phyloP scores from a whole-genome alignment of 2,797 vertebrate species.

The Gymnoscopelus braueri region DNA sequence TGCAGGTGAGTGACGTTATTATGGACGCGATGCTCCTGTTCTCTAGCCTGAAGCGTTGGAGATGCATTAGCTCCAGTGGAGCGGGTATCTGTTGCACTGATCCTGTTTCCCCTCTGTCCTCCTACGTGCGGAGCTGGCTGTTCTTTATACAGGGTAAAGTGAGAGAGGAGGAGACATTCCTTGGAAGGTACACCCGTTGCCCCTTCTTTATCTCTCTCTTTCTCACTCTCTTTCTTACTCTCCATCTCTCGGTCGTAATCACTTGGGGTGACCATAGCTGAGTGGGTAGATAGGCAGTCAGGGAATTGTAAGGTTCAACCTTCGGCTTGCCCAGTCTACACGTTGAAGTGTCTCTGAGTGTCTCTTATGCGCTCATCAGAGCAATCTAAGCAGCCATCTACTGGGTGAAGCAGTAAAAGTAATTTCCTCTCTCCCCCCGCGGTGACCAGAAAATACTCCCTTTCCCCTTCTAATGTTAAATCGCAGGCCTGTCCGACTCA shows the following conservation, averaged over 20 bases:
- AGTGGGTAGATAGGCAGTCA: too few species aligned
- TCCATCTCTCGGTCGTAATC: neutral
- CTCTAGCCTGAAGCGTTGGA: slow-evolving; percentile 12
- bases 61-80: slow-evolving; percentile 44
- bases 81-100: slow-evolving; percentile 21
- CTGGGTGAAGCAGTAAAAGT: too few species aligned
- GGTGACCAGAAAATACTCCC: too few species aligned
- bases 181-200: neutral
- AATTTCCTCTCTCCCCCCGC: too few species aligned
- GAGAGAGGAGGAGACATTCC: slow-evolving; percentile 19
- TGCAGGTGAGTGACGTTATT: slow-evolving; percentile 37
- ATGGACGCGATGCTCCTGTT: slow-evolving; percentile 19
- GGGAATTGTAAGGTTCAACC: too few species aligned
- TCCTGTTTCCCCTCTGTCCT: slow-evolving; percentile 15
- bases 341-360: too few species aligned
- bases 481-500: neutral
- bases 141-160: slow-evolving; percentile 1
- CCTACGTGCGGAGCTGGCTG: slow-evolving; percentile 7
- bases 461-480: neutral
- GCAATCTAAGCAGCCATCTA: too few species aligned
- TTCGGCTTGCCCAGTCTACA: too few species aligned
- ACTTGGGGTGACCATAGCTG: too few species aligned
- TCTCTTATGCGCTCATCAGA: too few species aligned
- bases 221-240: neutral
- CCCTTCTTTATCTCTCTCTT: neutral